Evolutionary conservation across 2,797 vertebrate genomes (phyloP).

Genomic region (Sparidentex hasta): DNA sequence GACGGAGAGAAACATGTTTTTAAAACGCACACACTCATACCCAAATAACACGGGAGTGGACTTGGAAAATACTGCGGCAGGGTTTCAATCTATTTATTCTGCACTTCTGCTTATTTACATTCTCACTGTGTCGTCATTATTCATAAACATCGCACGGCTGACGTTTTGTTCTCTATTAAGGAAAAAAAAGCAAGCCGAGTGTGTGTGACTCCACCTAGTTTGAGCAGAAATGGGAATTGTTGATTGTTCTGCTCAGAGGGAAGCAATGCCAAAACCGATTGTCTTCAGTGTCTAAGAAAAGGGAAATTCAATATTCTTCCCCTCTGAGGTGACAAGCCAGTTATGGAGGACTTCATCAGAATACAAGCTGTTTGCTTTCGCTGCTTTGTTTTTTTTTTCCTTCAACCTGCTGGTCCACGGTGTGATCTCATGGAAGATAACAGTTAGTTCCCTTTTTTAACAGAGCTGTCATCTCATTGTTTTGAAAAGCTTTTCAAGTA

Average conservation of each 20-base stretch:
- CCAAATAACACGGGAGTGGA: conserved; percentile 81
- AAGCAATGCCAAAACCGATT: conserved; percentile 63
- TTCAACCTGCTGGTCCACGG: conserved; percentile 42
- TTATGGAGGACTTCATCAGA: conserved; percentile 34
- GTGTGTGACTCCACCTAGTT: conserved; percentile 8
- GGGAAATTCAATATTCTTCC: conserved; percentile 75
- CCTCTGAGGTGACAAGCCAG: conserved; percentile 55
- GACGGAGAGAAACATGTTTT: conserved; percentile 94
- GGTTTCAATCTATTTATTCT: conserved; percentile 73
- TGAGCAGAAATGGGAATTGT: conserved; percentile 53
- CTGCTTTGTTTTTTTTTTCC: conserved; percentile 2
- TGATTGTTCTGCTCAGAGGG: conserved; percentile 71
- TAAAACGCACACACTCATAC: conserved; percentile 75
- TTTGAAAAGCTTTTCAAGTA: conserved; percentile 51
- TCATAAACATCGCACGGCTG: conserved; percentile 70
- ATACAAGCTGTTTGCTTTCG: not conserved
- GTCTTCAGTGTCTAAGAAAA: conserved; percentile 70
- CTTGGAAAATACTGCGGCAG: conserved; percentile 77
- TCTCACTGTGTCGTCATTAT: conserved; percentile 56
- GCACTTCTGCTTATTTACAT: conserved; percentile 76
- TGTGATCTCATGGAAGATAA: conserved; percentile 60
- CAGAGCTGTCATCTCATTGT: conserved; percentile 40
- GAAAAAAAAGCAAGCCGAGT: conserved; percentile 27
- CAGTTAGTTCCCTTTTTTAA: conserved; percentile 63
- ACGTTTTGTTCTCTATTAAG: conserved; percentile 57